phyloP scores from a whole-genome alignment of 2,888 invertebrate species.

The Ariolimax columbianus region DNA sequence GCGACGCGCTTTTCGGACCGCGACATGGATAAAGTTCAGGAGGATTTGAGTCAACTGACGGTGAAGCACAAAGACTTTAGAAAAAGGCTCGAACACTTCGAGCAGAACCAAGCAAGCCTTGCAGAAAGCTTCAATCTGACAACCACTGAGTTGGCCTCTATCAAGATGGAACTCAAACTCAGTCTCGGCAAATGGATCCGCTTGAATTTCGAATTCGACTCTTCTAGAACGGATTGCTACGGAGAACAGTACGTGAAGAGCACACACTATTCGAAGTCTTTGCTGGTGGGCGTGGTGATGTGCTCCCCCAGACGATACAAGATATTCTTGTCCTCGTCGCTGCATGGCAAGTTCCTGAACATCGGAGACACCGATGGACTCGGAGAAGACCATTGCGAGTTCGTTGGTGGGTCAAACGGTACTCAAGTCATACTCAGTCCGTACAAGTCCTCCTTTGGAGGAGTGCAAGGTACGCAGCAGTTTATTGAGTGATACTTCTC shows the following conservation, averaged over 20 bases:
- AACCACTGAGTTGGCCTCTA: constrained; percentile 43
- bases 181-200: constrained; percentile 63
- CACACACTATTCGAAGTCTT: constrained; percentile 56
- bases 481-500: too few relatives aligned
- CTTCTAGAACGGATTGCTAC: constrained; percentile 60
- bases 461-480: constrained; percentile 51
- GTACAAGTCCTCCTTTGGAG: constrained; percentile 41
- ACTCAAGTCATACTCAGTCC: constrained; percentile 55
- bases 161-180: constrained; percentile 57
- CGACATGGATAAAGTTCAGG: constrained; percentile 44
- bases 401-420: constrained; percentile 61
- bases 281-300: constrained; percentile 69
- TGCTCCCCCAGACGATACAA: constrained; percentile 67
- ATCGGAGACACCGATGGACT: constrained; percentile 65
- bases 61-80: constrained; percentile 47
- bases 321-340: constrained; percentile 65
- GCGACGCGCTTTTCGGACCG: constrained; percentile 41
- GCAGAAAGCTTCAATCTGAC: constrained; percentile 36
- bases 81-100: constrained; percentile 22
- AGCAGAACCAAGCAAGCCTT: constrained; percentile 33
- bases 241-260: constrained; percentile 64
- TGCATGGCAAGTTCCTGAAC: constrained; percentile 65
- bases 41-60: constrained; percentile 48
- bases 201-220: constrained; percentile 63
- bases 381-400: constrained; percentile 75